Base-by-base conservation (phyloP, 2,113 vertebrate species). In the Tursiops truncatus region DNA sequence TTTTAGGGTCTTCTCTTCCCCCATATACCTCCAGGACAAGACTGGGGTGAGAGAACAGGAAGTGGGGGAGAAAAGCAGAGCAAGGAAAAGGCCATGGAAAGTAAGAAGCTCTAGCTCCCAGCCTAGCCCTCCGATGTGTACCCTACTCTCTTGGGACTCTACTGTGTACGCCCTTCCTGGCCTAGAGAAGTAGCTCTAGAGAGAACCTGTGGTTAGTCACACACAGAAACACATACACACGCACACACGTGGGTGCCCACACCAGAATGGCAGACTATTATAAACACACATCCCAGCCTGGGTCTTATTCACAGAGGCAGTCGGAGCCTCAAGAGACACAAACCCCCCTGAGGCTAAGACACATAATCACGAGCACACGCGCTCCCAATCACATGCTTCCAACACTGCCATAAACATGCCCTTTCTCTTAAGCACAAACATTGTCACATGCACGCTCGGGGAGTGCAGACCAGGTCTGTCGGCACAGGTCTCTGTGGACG, bases 351-450 rank as follows among this genome's bases (percentile, higher is more conserved):
- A 93, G 95, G 95, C 79, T n/a, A 67, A 93, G 95, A 76, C 70
- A 53, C 53, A 70, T 90, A 96, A 94, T 96, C 92, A 92, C 20
- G 65, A 97, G 82, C 87, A 95, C 90, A 96, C 73, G 76, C 14
- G 8, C 68, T 83, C 56, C 33, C 68, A 63, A 28, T 76, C 89
- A 91, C 88, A 74, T 89, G 93, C 90, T 56, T 73, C 94, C 94
- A 80, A 86, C 53, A 5, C 33, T 91, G 83, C 87, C 60, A 89
- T 53, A 90, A 92, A 92, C 87, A 95, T 80, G 90, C 90, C 95
- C 94, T 96, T 97, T 97, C 81, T 93, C 90, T 62, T 26, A 76
- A 87, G 94, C 70, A 95, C 92, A 84, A 87, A 94, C 74, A 93
- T 0, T 20, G 53, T 87, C 94, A 84, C 83, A 44, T 89, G 96